Conservation (phyloP, 2,113 vertebrate genomes). For the cattle (Bos taurus) region ARS-UCD2.0 NC_037343.1:51055501-51056000, state of each 20-base stretch:
- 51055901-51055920: neutral
- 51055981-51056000: neutral
- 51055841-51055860: no score
- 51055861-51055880: neutral
- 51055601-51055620: neutral
- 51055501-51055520: neutral
- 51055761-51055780: neutral
- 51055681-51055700: neutral
- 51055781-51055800: neutral
- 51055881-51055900: neutral
- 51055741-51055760: neutral
- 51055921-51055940: neutral
- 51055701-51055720: neutral
- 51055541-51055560: neutral
- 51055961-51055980: neutral
- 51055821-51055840: neutral
- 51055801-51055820: no score
- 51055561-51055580: neutral
- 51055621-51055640: neutral
- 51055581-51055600: neutral
- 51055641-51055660: fast-evolving
- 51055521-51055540: neutral
- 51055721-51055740: neutral
- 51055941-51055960: neutral
- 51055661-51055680: neutral